phyloP scores from a whole-genome alignment of 1,140 invertebrate species.

The Rhyzopertha dominica region DNA sequence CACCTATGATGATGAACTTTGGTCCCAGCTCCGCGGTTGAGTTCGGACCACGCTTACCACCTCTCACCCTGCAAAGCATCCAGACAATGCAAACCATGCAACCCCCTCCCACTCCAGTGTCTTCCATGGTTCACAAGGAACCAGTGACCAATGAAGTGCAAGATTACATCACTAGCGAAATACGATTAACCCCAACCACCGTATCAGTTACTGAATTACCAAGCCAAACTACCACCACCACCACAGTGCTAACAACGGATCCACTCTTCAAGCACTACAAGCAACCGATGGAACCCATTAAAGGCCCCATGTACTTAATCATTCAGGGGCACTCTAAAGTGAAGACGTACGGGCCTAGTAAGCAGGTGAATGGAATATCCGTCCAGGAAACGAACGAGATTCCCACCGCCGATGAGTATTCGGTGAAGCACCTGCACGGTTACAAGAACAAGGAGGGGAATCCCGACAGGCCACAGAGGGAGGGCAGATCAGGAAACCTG shows the following conservation, averaged over 20 bases:
- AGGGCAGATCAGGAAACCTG: constrained; percentile 32
- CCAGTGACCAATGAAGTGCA: too few species aligned
- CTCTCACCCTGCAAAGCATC: constrained; percentile 38
- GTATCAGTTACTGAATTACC: constrained; percentile 41
- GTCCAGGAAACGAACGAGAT: constrained; percentile 54
- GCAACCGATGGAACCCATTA: constrained; percentile 56
- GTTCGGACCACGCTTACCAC: constrained; percentile 44
- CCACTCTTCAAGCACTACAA: constrained; percentile 59
- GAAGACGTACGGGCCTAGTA: constrained; percentile 70
- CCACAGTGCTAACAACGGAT: constrained; percentile 49
- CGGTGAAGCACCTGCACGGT: constrained; percentile 51
- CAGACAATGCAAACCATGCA: constrained; percentile 40
- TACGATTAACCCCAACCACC: too few species aligned
- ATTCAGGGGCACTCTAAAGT: constrained; percentile 80
- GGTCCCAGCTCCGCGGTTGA: too few species aligned
- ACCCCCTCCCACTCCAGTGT: constrained; percentile 29
- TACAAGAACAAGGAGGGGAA: constrained; percentile 38
- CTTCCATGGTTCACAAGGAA: not conserved
- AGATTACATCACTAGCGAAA: too few species aligned
- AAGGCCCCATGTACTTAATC: constrained; percentile 67
- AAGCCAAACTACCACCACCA: constrained; percentile 44
- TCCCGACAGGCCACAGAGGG: constrained; percentile 26
- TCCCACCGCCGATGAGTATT: constrained; percentile 32
- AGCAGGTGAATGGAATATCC: constrained; percentile 46
- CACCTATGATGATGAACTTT: constrained; percentile 8